phyloP scores from a whole-genome alignment of 53 echinoderm and acorn worm genomes.

The Henricia sp. region DNA sequence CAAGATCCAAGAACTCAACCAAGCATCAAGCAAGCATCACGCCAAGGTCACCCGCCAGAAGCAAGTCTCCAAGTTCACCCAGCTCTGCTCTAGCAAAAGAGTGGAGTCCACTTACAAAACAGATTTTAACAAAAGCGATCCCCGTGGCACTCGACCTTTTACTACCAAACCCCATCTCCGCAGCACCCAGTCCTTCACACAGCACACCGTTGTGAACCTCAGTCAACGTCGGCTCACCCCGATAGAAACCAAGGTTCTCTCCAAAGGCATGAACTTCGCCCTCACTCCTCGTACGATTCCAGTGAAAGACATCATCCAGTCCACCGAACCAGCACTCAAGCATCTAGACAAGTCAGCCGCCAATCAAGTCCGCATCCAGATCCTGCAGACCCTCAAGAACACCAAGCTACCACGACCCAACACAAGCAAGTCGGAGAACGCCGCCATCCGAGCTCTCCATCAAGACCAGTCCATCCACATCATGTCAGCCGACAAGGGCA shows the following conservation, averaged over 20 bases:
- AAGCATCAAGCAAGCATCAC: neutral
- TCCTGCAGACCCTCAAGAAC: constrained; percentile 22
- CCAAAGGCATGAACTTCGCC: constrained; percentile 49
- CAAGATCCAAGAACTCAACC: neutral
- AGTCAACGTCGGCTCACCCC: constrained; percentile 17
- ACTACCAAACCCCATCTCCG: constrained; percentile 6
- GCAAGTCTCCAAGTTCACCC: constrained; percentile 21
- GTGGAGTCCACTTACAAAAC: neutral
- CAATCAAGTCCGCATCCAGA: constrained; percentile 32
- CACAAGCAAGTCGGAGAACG: constrained; percentile 24
- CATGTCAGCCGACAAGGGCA: constrained; percentile 48
- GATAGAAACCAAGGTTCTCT: constrained; percentile 10
- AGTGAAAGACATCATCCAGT: constrained; percentile 34
- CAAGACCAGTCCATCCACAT: constrained; percentile 52
- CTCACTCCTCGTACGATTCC: constrained; percentile 2
- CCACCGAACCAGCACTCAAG: neutral
- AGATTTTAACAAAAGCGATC: neutral
- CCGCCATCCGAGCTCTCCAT: constrained; percentile 20
- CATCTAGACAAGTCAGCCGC: constrained; percentile 27
- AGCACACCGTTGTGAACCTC: constrained; percentile 35
- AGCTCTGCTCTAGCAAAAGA: neutral
- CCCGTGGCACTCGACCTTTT: neutral
- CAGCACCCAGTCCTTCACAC: neutral
- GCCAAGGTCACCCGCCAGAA: neutral
- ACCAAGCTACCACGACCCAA: constrained; percentile 38